Percentiles rank a stretch among this genome's conserved stretches.
Conservation (phyloP, 2,113 vertebrate genomes). For the Notarius lentiginosus region DNA sequence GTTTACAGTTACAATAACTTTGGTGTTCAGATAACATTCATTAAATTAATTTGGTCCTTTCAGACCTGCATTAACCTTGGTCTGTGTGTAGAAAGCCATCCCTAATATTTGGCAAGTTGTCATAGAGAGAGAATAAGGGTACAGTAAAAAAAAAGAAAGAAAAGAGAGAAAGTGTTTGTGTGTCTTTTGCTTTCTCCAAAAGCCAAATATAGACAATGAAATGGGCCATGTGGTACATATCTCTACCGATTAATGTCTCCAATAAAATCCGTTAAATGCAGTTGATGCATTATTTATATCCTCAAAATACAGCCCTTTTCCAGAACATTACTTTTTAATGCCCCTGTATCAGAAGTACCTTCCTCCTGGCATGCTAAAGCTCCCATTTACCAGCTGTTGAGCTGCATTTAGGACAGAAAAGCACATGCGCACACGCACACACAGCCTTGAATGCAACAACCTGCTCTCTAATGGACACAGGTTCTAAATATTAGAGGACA, state of each 20-base stretch:
- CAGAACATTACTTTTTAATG: slow-evolving; percentile 60
- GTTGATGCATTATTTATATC: slow-evolving; percentile 59
- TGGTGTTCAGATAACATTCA: background rate
- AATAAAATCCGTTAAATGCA: slow-evolving; percentile 53
- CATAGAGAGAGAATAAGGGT: slow-evolving; percentile 18
- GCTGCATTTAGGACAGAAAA: slow-evolving; percentile 21
- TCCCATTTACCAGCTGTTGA: slow-evolving; percentile 54
- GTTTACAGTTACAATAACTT: background rate
- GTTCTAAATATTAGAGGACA: background rate
- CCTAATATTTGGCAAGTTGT: background rate
- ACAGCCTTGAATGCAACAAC: background rate
- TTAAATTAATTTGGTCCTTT: background rate
- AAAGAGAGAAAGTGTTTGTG: background rate
- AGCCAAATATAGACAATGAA: slow-evolving; percentile 40
- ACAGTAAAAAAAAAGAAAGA: background rate
- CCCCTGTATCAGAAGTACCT: slow-evolving; percentile 52
- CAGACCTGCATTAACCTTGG: background rate
- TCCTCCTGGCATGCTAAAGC: slow-evolving; percentile 36
- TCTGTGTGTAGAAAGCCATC: background rate
- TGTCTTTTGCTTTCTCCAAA: slow-evolving; percentile 19
- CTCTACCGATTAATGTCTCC: slow-evolving; percentile 45
- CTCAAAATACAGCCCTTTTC: slow-evolving; percentile 48
- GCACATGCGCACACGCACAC: background rate
- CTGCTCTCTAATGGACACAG: background rate
- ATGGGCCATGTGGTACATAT: slow-evolving; percentile 39